phyloP scores from a whole-genome alignment of 2,797 vertebrate genomes.

The Periophthalmus magnuspinnatus region DNA sequence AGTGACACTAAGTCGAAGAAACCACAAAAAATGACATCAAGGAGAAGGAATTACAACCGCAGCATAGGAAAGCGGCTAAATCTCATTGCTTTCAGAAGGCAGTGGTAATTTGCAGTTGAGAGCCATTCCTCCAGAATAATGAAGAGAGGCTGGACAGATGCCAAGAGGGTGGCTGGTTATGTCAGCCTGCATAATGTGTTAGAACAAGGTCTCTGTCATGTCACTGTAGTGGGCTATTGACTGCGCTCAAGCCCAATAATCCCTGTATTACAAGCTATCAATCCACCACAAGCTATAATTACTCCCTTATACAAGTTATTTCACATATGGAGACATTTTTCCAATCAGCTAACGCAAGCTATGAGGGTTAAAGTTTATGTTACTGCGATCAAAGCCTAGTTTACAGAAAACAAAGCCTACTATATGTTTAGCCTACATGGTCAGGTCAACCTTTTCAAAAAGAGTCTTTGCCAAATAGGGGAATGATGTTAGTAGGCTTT shows the following conservation, averaged over 20 bases:
- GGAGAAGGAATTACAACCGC: constrained; percentile 48
- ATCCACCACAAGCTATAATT: constrained; percentile 3
- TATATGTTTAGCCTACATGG: not conserved
- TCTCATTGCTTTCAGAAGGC: constrained; percentile 29
- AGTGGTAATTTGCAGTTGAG: constrained; percentile 49
- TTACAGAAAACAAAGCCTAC: not conserved
- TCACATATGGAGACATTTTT: not conserved
- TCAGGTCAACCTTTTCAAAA: not conserved
- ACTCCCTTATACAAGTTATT: not conserved
- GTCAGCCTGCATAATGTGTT: constrained; percentile 62
- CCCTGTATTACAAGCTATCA: constrained; percentile 21
- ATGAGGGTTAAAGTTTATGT: not conserved
- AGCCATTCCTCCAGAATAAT: constrained; percentile 54
- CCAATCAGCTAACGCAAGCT: not conserved
- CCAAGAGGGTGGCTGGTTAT: constrained; percentile 60
- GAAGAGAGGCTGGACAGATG: constrained; percentile 57
- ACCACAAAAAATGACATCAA: constrained; percentile 43
- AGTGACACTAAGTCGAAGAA: constrained; percentile 43
- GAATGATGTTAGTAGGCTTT: not conserved
- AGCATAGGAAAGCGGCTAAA: constrained; percentile 34
- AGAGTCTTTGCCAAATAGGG: not conserved
- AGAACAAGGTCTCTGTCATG: constrained; percentile 51
- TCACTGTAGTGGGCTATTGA: constrained; percentile 39
- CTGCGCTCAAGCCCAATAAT: constrained; percentile 30
- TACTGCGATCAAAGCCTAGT: not conserved